phyloP scores from a whole-genome alignment of 2,797 vertebrate genomes.

The Tokudaia muenninki region DNA sequence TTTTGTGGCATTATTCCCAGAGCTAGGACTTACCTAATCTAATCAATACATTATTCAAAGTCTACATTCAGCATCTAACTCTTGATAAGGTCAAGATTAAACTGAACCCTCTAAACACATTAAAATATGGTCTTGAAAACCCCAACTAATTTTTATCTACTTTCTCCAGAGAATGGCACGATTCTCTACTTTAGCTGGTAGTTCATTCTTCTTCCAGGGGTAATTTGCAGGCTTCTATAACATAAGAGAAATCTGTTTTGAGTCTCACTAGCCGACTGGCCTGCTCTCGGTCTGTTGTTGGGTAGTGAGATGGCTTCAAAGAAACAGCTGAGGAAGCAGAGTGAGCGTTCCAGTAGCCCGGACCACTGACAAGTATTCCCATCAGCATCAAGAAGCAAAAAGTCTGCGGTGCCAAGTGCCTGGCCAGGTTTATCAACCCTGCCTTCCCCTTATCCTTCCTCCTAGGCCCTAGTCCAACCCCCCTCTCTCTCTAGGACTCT shows the following conservation, averaged over 20 bases:
- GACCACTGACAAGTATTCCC: background rate
- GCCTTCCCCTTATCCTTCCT: background rate
- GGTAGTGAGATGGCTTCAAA: background rate
- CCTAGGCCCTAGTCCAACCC: background rate
- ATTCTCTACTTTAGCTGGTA: background rate
- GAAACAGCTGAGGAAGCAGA: slow-evolving; percentile 2
- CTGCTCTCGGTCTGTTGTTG: background rate
- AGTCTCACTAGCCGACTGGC: background rate
- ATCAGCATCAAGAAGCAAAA: background rate
- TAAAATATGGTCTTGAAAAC: slow-evolving; percentile 39
- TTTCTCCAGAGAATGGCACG: slow-evolving; percentile 3
- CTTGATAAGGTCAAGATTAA: slow-evolving; percentile 31
- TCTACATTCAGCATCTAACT: slow-evolving; percentile 37
- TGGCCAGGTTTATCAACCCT: background rate
- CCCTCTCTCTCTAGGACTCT: slow-evolving; percentile 16
- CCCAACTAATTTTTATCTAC: slow-evolving; percentile 2
- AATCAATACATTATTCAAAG: slow-evolving; percentile 40
- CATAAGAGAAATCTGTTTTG: background rate
- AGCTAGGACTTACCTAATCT: slow-evolving; percentile 57
- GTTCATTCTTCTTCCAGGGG: background rate
- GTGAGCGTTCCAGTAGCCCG: background rate
- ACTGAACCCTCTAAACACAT: slow-evolving; percentile 2
- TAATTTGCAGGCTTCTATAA: background rate
- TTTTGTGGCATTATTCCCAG: slow-evolving; percentile 29
- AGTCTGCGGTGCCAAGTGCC: background rate